A percentile compares a stretch with the other conserved stretches of the same genome.
These are phyloP conservation scores for Scatophagus argus DNA, from an alignment of 2,113 vertebrate species.

Conservation along the genomic window DNA sequence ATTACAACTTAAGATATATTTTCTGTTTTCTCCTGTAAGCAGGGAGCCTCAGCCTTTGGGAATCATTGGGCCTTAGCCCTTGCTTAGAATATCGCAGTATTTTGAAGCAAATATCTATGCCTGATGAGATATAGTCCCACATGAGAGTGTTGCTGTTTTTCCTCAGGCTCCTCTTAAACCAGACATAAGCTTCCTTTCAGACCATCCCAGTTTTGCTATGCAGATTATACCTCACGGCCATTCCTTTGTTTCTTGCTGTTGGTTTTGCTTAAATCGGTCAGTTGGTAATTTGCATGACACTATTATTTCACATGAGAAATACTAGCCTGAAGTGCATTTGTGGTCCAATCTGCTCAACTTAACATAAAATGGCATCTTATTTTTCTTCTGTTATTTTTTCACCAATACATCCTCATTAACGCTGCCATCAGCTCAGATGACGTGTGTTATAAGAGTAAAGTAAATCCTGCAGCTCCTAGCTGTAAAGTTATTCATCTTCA, in stretches of 20 bases:
- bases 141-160: constrained; percentile 32
- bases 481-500: no score
- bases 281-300: constrained; percentile 1
- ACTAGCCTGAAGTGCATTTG: not conserved
- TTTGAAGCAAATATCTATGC: constrained; percentile 17
- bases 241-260: constrained; percentile 34
- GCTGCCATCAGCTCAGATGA: no score
- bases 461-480: no score
- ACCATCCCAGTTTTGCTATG: constrained; percentile 32
- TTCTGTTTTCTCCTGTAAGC: constrained; percentile 15
- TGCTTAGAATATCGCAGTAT: constrained; percentile 29
- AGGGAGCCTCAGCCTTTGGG: constrained; percentile 6
- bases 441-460: no score
- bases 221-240: constrained; percentile 37
- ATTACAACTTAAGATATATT: constrained; percentile 6
- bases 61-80: constrained; percentile 14
- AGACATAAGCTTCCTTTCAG: constrained; percentile 26
- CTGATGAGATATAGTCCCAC: constrained; percentile 27
- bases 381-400: constrained; percentile 4
- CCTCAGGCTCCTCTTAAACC: constrained; percentile 32
- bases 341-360: not conserved
- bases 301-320: constrained; percentile 26
- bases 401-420: not conserved
- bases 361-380: no score
- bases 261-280: constrained; percentile 22